A percentile compares a stretch with the other conserved stretches of the same genome.
phyloP scores from a whole-genome alignment of 92 coral and sea anemone species.

The Zoanthus sociatus region DNA sequence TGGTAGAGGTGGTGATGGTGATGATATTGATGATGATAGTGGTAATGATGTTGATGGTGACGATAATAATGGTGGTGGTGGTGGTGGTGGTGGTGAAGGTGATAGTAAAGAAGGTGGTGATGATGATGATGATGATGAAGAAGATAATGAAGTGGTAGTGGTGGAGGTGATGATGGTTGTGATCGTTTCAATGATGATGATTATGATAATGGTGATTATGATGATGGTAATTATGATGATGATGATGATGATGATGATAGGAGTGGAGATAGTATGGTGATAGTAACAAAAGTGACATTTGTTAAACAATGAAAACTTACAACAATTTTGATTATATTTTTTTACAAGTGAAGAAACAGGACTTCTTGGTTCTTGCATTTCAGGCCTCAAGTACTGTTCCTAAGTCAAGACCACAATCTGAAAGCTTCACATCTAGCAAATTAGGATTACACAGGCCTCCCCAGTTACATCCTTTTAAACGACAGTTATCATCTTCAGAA shows the following conservation, averaged over 20 bases:
- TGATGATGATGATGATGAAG: background rate
- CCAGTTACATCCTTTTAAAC: conserved; percentile 72
- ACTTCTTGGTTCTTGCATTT: background rate
- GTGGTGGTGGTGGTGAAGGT: background rate
- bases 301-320: too few relatives aligned
- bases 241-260: too few relatives aligned
- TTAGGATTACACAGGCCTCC: conserved; percentile 54
- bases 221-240: too few relatives aligned
- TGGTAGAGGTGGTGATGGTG: too few relatives aligned
- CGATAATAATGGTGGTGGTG: too few relatives aligned
- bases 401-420: conserved; percentile 64
- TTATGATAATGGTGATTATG: background rate
- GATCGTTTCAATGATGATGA: background rate
- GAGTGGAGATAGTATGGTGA: too few relatives aligned
- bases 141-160: background rate
- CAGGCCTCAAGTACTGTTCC: conserved; percentile 79
- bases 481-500: conserved; percentile 67
- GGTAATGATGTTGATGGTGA: too few relatives aligned
- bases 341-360: background rate
- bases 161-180: background rate
- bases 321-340: too few relatives aligned
- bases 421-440: conserved; percentile 53
- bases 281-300: too few relatives aligned
- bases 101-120: background rate
- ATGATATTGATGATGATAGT: too few relatives aligned